These are phyloP conservation scores for Amblyteles armatorius DNA, from an alignment of 2,888 invertebrate species.

Conservation along the genomic window DNA sequence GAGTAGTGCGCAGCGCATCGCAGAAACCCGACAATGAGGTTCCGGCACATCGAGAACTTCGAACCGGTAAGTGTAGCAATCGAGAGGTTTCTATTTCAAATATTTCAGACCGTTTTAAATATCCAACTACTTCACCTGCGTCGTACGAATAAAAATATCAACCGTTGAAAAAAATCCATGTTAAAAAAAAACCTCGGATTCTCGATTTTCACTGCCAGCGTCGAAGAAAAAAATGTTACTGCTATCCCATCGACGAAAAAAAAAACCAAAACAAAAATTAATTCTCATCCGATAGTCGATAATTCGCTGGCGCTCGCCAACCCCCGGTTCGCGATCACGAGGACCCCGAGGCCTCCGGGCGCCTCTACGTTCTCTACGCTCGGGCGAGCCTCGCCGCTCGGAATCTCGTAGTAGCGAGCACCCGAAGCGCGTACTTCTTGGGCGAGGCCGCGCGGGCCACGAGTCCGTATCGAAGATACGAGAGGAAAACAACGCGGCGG, in stretches of 20 bases:
- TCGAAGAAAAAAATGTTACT: neutral
- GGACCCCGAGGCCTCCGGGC: slow-evolving; percentile 58
- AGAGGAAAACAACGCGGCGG: slow-evolving; percentile 33
- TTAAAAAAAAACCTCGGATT: no score
- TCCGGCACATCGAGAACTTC: neutral
- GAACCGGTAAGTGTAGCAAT: neutral
- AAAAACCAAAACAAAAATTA: neutral
- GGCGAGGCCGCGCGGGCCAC: slow-evolving; percentile 44
- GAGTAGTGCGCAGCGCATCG: no score
- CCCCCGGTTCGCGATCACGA: slow-evolving; percentile 34
- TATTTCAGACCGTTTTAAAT: neutral
- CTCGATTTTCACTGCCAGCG: no score
- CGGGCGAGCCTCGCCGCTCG: slow-evolving; percentile 64
- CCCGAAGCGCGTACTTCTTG: slow-evolving; percentile 41
- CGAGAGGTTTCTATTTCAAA: neutral
- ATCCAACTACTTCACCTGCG: no score
- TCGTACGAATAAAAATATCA: no score
- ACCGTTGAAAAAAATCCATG: no score
- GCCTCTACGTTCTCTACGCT: slow-evolving; percentile 71
- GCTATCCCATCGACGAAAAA: neutral
- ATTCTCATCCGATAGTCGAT: slow-evolving; percentile 19
- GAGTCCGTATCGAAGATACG: slow-evolving; percentile 33
- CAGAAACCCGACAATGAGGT: neutral
- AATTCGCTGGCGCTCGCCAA: slow-evolving; percentile 4
- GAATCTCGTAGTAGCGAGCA: slow-evolving; percentile 50